Conservation (phyloP, 64 coral and sea anemone genomes). For the Stylophora pistillata region DNA sequence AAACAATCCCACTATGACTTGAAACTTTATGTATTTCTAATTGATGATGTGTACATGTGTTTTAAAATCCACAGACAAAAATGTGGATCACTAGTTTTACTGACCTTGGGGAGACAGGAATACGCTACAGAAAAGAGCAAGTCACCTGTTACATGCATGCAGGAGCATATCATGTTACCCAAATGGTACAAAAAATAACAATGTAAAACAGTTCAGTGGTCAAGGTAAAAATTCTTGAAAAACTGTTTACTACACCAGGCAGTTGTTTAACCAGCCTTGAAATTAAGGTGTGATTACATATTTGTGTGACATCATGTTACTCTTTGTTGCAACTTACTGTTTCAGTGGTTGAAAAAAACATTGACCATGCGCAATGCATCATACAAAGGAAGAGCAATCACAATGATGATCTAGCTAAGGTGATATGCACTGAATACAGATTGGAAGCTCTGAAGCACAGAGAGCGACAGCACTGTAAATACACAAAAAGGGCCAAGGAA, state of each 20-base stretch:
- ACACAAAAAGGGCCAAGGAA: too few relatives aligned
- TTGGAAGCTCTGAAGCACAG: conserved; percentile 18
- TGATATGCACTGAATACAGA: neutral
- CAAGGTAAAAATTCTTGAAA: conserved; percentile 31
- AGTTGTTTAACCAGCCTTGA: neutral
- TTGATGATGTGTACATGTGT: too few relatives aligned
- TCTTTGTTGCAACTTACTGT: neutral
- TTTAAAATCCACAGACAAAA: too few relatives aligned
- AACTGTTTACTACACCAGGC: neutral
- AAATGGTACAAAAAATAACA: too few relatives aligned
- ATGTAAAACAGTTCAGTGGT: conserved; percentile 45
- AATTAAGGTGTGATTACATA: neutral
- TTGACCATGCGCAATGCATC: conserved; percentile 10
- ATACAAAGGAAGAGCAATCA: conserved; percentile 44
- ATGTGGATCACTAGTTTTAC: too few relatives aligned
- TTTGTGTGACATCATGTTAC: neutral
- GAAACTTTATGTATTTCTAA: too few relatives aligned
- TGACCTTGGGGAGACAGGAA: too few relatives aligned
- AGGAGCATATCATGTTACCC: too few relatives aligned
- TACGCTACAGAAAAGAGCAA: too few relatives aligned
- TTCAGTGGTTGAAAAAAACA: conserved; percentile 45
- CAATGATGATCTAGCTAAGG: conserved; percentile 18
- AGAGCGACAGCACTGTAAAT: too few relatives aligned
- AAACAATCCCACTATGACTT: too few relatives aligned
- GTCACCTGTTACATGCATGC: too few relatives aligned